Percentiles rank a stretch among this genome's conserved stretches.
Conservation (phyloP, 2,888 invertebrate species). For the Plagiodera versicolora region DNA sequence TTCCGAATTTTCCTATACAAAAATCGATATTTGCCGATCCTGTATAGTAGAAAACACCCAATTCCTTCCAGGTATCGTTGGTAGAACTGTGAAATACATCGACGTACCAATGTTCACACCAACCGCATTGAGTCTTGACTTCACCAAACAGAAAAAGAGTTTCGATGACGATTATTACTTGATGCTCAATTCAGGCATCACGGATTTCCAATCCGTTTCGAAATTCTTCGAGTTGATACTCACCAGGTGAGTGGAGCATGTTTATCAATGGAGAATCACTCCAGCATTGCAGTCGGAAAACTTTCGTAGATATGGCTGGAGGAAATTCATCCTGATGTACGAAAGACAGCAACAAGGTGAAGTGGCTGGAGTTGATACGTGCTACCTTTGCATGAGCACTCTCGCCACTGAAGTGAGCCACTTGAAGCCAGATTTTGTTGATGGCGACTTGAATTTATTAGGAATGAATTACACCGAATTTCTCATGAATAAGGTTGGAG, state of each 20-base stretch:
- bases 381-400: constrained; percentile 74
- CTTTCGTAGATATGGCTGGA: constrained; percentile 69
- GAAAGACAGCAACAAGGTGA: constrained; percentile 70
- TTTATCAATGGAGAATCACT: constrained; percentile 23
- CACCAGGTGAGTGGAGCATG: constrained; percentile 62
- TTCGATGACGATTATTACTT: constrained; percentile 78
- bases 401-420: constrained; percentile 60
- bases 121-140: constrained; percentile 80
- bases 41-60: too few species aligned
- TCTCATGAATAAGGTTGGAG: constrained; percentile 66
- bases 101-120: constrained; percentile 78
- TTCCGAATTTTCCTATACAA: too few species aligned
- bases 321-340: constrained; percentile 72
- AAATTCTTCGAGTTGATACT: constrained; percentile 71
- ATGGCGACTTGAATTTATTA: constrained; percentile 64
- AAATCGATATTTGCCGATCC: too few species aligned
- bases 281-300: background rate
- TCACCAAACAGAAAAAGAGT: constrained; percentile 68
- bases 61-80: constrained; percentile 71
- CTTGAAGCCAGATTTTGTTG: constrained; percentile 55
- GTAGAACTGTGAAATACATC: constrained; percentile 76
- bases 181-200: constrained; percentile 71
- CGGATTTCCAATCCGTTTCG: constrained; percentile 73
- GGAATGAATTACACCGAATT: constrained; percentile 63
- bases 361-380: constrained; percentile 71